Conservation (phyloP, 2,113 vertebrate genomes). For the Datnioides undecimradiatus region DNA sequence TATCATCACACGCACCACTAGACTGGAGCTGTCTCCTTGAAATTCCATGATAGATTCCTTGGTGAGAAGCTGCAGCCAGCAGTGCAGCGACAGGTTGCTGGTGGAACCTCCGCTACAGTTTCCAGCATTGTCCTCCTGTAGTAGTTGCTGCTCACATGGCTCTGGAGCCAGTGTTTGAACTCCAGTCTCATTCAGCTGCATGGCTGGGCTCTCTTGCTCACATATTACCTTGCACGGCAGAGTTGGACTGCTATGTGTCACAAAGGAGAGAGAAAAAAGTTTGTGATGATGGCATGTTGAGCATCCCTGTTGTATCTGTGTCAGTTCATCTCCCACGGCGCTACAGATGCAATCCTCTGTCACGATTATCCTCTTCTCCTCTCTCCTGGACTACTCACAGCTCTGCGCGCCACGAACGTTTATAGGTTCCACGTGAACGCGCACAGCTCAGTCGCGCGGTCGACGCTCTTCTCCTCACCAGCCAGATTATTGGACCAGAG, state of each 20-base stretch:
- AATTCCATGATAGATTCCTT: slow-evolving; percentile 80
- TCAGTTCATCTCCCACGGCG: slow-evolving; percentile 18
- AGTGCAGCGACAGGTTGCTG: slow-evolving; percentile 82
- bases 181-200: slow-evolving; percentile 76
- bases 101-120: slow-evolving; percentile 65
- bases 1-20: slow-evolving; percentile 82
- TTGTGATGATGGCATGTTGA: slow-evolving; percentile 21
- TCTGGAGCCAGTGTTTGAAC: slow-evolving; percentile 71
- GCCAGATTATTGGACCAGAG: slow-evolving; percentile 45
- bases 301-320: not conserved
- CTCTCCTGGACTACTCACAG: slow-evolving; percentile 43
- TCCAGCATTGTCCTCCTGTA: slow-evolving; percentile 62
- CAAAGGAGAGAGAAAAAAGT: slow-evolving; percentile 23
- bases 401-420: slow-evolving; percentile 71
- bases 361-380: slow-evolving; percentile 23
- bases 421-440: slow-evolving; percentile 77
- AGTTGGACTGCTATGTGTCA: slow-evolving; percentile 3
- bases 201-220: slow-evolving; percentile 60
- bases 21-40: slow-evolving; percentile 80
- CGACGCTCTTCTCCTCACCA: slow-evolving; percentile 23
- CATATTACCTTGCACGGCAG: slow-evolving; percentile 18
- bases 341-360: slow-evolving; percentile 18
- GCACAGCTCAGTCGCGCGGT: slow-evolving; percentile 50
- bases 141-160: slow-evolving; percentile 67
- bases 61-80: slow-evolving; percentile 84